Percentiles rank a stretch among this genome's conserved stretches.
phyloP scores from a whole-genome alignment of 1,140 invertebrate species.

The Cyrtorhinus lividipennis region DNA sequence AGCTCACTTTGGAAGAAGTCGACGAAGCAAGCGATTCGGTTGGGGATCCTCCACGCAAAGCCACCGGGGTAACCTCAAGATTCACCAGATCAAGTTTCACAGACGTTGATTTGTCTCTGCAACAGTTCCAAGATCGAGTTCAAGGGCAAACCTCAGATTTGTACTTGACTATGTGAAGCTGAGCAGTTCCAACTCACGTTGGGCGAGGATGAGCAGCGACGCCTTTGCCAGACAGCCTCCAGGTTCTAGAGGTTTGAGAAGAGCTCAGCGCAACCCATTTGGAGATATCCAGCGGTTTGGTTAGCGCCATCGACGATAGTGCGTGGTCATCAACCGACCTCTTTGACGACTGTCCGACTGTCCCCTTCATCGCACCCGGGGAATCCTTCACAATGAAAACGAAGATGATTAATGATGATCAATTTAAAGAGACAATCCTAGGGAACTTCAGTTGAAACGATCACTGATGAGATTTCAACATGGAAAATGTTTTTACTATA shows the following conservation, averaged over 20 bases:
- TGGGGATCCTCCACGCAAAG: no score
- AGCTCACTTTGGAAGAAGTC: background rate
- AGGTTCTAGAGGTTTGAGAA: background rate
- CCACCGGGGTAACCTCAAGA: background rate
- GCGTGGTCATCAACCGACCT: no score
- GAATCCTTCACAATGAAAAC: no score
- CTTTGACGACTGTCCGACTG: no score
- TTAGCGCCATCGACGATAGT: background rate
- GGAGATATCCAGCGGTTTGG: background rate
- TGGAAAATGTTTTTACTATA: no score
- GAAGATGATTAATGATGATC: no score
- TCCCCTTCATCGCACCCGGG: no score
- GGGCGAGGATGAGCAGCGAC: background rate
- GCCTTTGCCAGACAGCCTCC: background rate
- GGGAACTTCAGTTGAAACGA: no score
- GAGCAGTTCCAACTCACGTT: background rate
- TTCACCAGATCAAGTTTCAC: background rate
- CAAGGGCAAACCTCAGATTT: background rate
- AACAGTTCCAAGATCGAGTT: background rate
- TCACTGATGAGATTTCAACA: no score
- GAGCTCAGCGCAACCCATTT: background rate
- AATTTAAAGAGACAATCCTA: no score
- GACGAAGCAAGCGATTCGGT: background rate
- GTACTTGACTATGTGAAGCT: background rate
- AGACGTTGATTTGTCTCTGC: background rate